A percentile compares a stretch with the other conserved stretches of the same genome.
Evolutionary conservation across 2,888 invertebrate species (phyloP).

Genomic region (Incurvaria masculella): DNA sequence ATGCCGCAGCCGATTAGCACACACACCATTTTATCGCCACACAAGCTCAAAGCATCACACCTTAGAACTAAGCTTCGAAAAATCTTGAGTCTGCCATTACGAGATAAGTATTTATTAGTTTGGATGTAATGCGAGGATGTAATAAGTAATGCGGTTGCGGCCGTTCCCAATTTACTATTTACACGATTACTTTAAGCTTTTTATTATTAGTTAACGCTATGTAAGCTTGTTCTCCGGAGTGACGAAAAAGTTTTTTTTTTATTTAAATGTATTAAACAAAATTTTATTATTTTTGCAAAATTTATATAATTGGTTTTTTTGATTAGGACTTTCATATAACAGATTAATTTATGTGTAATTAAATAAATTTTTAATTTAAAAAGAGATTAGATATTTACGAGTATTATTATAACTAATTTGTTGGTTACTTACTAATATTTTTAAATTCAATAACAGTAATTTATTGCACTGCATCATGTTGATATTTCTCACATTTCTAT

Average conservation of each 20-base stretch:
- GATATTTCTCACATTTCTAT: background rate
- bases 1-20: slow-evolving; percentile 36
- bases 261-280: background rate
- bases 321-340: no score
- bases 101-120: slow-evolving; percentile 8
- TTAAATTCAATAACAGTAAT: slow-evolving; percentile 4
- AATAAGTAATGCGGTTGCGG: background rate
- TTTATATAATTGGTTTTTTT: background rate
- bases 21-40: slow-evolving; percentile 28
- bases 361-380: background rate
- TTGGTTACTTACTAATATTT: slow-evolving; percentile 1
- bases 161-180: background rate
- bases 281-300: background rate
- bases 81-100: background rate
- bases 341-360: background rate
- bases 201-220: background rate
- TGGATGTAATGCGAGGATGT: background rate
- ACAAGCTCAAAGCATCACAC: slow-evolving; percentile 45
- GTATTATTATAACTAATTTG: slow-evolving; percentile 4
- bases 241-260: background rate
- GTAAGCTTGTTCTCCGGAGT: background rate
- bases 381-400: background rate
- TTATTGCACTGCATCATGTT: background rate
- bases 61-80: slow-evolving; percentile 38
- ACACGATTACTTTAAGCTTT: background rate